phyloP scores from a whole-genome alignment of 1,140 invertebrate species.

The Daktulosphaira vitifoliae region DNA sequence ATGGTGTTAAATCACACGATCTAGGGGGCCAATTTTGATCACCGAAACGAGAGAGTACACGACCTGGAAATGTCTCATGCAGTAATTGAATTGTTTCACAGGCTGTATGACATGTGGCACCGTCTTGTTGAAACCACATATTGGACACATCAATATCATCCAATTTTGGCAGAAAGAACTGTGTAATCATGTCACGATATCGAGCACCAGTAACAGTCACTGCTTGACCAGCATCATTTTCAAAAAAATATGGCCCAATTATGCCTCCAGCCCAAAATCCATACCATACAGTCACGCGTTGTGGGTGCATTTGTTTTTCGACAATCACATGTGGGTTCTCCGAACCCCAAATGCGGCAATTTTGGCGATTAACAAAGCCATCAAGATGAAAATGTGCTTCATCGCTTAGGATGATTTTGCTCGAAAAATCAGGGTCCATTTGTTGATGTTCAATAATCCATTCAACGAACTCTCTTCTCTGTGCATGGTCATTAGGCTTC shows the following conservation, averaged over 20 bases:
- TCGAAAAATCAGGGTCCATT: conserved; percentile 5
- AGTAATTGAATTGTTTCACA: conserved; percentile 37
- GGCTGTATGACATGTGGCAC: conserved; percentile 39
- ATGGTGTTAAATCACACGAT: not conserved
- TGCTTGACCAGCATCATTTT: conserved; percentile 11
- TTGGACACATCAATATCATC: not conserved
- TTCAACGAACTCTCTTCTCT: not conserved
- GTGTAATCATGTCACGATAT: not conserved
- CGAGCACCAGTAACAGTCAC: not conserved
- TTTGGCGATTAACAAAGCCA: conserved; percentile 43
- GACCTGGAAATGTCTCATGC: conserved; percentile 37
- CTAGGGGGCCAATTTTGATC: conserved; percentile 38
- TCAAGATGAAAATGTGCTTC: conserved; percentile 42
- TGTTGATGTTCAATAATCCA: not conserved
- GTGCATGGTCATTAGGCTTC: not conserved
- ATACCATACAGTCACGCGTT: conserved; percentile 41
- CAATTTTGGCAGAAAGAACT: not conserved
- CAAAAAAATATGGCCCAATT: conserved; percentile 35
- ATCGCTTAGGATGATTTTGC: conserved; percentile 36
- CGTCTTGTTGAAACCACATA: conserved; percentile 37
- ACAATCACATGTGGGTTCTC: conserved; percentile 40
- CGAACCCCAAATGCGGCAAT: conserved; percentile 39
- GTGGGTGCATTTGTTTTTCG: conserved; percentile 41
- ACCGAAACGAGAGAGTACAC: conserved; percentile 37
- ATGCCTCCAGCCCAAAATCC: conserved; percentile 35